Conservation (phyloP, 2,113 vertebrate genomes). For the Chrysochloris asiatica region DNA sequence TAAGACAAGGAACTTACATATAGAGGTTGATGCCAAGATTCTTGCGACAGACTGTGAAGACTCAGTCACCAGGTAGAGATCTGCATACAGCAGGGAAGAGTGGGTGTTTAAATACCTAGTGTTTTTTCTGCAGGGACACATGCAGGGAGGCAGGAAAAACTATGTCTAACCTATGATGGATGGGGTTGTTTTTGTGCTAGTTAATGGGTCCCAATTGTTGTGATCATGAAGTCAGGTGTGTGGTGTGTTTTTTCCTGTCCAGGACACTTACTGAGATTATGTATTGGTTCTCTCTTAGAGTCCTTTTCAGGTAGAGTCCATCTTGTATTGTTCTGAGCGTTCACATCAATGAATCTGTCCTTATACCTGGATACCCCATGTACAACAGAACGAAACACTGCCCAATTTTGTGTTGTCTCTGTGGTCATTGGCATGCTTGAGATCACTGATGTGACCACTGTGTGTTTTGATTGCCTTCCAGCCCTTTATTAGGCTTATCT, state of each 20-base stretch:
- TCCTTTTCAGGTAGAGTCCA: not conserved
- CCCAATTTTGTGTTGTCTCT: not conserved
- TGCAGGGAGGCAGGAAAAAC: not conserved
- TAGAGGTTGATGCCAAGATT: no score
- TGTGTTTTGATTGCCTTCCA: no score
- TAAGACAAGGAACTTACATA: no score
- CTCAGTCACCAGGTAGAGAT: no score
- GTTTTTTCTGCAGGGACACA: not conserved
- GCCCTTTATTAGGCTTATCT: no score
- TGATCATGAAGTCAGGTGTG: not conserved
- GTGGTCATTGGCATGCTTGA: no score
- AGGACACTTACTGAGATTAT: not conserved
- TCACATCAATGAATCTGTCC: not conserved
- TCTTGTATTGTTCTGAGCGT: no score
- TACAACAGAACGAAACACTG: not conserved
- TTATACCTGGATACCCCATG: not conserved
- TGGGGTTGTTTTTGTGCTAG: not conserved
- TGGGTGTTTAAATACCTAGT: not conserved
- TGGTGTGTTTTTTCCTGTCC: not conserved
- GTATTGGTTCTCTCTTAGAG: not conserved
- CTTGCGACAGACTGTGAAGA: no score
- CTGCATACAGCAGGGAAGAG: no score
- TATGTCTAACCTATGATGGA: not conserved
- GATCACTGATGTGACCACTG: no score
- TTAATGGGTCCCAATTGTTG: not conserved